Evolutionary conservation across 2,888 invertebrate species (phyloP).

Genomic region (Andrena haemorrhoa): DNA sequence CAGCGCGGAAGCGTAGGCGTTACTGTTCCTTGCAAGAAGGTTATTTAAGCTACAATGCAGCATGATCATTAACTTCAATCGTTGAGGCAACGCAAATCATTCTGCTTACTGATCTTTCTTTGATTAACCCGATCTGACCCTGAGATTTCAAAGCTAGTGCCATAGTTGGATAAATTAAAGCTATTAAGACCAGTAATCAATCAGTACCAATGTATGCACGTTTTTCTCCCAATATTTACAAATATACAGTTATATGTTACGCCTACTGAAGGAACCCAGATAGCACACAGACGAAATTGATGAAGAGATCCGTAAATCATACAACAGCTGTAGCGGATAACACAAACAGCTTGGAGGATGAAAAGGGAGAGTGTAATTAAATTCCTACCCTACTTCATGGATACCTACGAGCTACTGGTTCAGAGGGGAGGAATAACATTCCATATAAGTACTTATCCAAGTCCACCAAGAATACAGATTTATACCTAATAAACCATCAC

Average conservation of each 20-base stretch:
- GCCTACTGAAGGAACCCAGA: too few relatives aligned
- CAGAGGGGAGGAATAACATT: conserved; percentile 18
- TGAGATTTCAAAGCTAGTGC: conserved; percentile 68
- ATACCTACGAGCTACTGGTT: conserved; percentile 1
- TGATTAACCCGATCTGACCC: conserved; percentile 45
- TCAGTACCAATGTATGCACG: conserved; percentile 42
- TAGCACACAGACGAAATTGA: too few relatives aligned
- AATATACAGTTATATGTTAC: neutral
- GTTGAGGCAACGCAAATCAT: conserved; percentile 4
- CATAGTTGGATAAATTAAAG: conserved; percentile 66
- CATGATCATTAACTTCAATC: neutral
- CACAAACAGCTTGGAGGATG: too few relatives aligned
- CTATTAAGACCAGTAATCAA: conserved; percentile 48
- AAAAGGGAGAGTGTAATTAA: fast-evolving
- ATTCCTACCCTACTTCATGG: neutral
- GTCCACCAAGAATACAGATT: conserved; percentile 77
- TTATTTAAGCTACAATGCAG: conserved; percentile 19
- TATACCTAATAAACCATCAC: conserved; percentile 85
- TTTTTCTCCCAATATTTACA: conserved; percentile 16
- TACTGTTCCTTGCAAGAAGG: neutral
- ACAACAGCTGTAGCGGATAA: too few relatives aligned
- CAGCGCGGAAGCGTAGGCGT: neutral
- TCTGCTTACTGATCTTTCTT: conserved; percentile 19
- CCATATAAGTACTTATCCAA: neutral
- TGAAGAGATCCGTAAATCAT: neutral